Base-by-base conservation (phyloP, 92 coral and sea anemone species). In the Actinostola sp. region DNA sequence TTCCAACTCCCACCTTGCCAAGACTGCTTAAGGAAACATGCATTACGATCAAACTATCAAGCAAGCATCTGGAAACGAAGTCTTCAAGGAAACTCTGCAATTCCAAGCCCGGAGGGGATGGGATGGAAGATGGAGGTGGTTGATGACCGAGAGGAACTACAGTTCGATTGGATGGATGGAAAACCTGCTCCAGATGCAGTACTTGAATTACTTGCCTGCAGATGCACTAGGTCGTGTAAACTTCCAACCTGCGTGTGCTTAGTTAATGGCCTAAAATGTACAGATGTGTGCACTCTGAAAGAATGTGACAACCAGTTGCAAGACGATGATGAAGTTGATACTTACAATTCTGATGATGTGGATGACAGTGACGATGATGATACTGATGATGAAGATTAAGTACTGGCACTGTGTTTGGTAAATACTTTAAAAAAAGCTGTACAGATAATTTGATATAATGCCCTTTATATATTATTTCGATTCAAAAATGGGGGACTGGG, bases 161-260 rank as follows among this genome's bases (percentile, higher is more conserved):
- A 7, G 26, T 14, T 80, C 30, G 73, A 80, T 27, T 75, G 82
- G 77, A 67, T 82, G 78, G 77, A 75, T 59, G 88, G 72, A 29
- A 56, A 42, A 24, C 77, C 88, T 21, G 88, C 88, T 20, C 88
- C 82, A 13, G 72, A 67, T 3, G 82, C 88, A 26, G 82, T 82
- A 7, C 63, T 75, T 27, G 82, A 82, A 31, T 73, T 82, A 15
- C 77, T 75, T 59, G 61, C 83, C 12, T 82, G 88, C 43, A 13
- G 60, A 20, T 82, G 82, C 55, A 32, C 65, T 20, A 75, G 72
- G 32, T 55, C 63, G 26, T 82, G 88, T 66, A 61, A 32, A 30
- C 78, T 75, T 56, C 78, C 82, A n/a, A 49, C 15, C 33, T 82
- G 82, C 34, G 70, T 74, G 28, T 82, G 88, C 70, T 28, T 82